phyloP scores from a whole-genome alignment of 1,140 invertebrate species.

The Drosophila cardini region DNA sequence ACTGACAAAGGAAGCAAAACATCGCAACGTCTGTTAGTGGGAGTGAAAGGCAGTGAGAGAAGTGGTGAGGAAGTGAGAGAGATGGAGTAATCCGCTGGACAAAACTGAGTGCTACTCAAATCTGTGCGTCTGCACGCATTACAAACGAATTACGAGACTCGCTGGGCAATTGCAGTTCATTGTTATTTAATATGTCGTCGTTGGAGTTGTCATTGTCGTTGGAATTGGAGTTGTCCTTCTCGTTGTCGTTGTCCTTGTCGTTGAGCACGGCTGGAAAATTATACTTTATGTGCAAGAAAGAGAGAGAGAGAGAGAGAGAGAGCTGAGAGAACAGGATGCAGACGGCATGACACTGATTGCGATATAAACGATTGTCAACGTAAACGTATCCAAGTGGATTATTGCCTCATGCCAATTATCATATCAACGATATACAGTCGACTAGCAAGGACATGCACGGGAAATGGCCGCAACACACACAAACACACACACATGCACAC shows the following conservation, averaged over 20 bases:
- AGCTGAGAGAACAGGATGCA: constrained; percentile 34
- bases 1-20: constrained; percentile 44
- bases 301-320: constrained; percentile 21
- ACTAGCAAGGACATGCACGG: constrained; percentile 20
- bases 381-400: constrained; percentile 83
- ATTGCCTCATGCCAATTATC: constrained; percentile 83
- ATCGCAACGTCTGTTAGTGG: not conserved
- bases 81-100: constrained; percentile 17
- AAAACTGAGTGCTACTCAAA: constrained; percentile 66
- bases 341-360: constrained; percentile 81
- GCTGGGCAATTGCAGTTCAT: constrained; percentile 82
- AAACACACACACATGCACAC: constrained; percentile 34
- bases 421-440: constrained; percentile 79
- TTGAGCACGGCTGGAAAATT: constrained; percentile 64
- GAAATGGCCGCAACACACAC: constrained; percentile 39
- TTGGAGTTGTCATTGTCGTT: constrained; percentile 28
- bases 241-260: constrained; percentile 36
- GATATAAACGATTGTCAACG: constrained; percentile 83
- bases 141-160: constrained; percentile 81
- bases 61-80: not conserved
- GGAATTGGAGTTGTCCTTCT: no score
- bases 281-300: constrained; percentile 70
- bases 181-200: constrained; percentile 81
- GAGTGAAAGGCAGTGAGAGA: not conserved
- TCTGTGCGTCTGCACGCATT: constrained; percentile 82